A percentile compares a stretch with the other conserved stretches of the same genome.
Evolutionary conservation across 1,140 invertebrate species (phyloP).

Genomic region (Oedothorax gibbosus): DNA sequence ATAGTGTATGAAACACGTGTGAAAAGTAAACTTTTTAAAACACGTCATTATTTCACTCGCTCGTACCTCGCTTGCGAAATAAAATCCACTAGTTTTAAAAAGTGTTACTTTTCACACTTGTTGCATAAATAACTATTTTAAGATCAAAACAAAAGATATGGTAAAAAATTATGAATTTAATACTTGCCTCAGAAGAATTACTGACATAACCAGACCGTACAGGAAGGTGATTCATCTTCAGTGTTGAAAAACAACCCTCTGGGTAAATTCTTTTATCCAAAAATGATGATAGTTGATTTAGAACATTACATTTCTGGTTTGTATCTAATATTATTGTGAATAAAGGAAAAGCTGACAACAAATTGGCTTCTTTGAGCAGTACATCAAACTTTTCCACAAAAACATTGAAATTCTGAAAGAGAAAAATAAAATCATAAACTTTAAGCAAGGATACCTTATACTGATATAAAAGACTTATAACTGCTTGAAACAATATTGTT

Average conservation of each 20-base stretch:
- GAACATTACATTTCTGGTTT: slow-evolving; percentile 7
- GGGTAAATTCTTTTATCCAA: slow-evolving; percentile 1
- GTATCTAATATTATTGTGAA: slow-evolving; percentile 4
- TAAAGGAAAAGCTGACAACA: slow-evolving; percentile 7
- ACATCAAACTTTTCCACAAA: not conserved
- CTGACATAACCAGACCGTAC: not conserved
- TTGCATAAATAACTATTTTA: too few species aligned
- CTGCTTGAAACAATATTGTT: not conserved
- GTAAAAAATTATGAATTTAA: not conserved
- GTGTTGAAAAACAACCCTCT: not conserved
- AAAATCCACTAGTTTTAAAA: too few species aligned
- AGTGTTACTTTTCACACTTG: too few species aligned
- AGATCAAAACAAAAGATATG: not conserved
- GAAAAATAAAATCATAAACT: not conserved
- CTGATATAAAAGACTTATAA: not conserved
- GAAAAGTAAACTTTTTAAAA: too few species aligned
- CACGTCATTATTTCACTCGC: too few species aligned
- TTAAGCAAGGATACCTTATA: not conserved
- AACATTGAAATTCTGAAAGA: slow-evolving; percentile 5
- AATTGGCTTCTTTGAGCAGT: not conserved
- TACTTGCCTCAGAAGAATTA: slow-evolving; percentile 7
- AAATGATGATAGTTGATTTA: not conserved
- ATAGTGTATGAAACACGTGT: too few species aligned
- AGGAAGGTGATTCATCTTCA: slow-evolving; percentile 22
- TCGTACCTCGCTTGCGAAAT: too few species aligned